Evolutionary conservation across 2,888 invertebrate species (phyloP).

Genomic region (Xiphydria camelus): DNA sequence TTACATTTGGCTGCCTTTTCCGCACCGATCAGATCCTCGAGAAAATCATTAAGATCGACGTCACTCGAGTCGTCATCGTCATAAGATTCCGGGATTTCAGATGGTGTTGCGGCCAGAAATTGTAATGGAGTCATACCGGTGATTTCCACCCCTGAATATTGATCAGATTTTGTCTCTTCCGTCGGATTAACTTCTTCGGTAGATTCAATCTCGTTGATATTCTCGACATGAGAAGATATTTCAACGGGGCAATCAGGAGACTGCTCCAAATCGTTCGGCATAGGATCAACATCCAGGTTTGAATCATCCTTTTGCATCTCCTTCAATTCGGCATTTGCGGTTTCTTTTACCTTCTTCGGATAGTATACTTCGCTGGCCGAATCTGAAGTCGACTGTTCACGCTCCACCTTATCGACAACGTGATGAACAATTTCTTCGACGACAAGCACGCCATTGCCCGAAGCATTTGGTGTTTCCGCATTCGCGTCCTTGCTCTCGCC

Average conservation of each 20-base stretch:
- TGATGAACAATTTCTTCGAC: slow-evolving; percentile 47
- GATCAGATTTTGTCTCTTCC: too few species aligned
- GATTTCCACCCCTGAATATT: too few species aligned
- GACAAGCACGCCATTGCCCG: slow-evolving; percentile 24
- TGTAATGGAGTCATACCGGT: too few species aligned
- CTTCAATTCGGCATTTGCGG: slow-evolving; percentile 23
- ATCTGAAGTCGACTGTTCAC: not conserved
- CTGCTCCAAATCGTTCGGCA: too few species aligned
- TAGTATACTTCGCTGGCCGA: slow-evolving; percentile 10
- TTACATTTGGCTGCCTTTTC: not conserved
- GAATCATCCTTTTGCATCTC: slow-evolving; percentile 9
- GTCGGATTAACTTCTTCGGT: not conserved
- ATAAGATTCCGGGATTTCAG: too few species aligned
- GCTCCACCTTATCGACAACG: slow-evolving; percentile 27
- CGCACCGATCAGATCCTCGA: not conserved
- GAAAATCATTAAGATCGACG: not conserved
- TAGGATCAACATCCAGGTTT: too few species aligned
- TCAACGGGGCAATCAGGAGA: too few species aligned
- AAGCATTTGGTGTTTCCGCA: too few species aligned
- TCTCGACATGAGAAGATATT: not conserved
- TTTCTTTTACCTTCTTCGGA: slow-evolving; percentile 33
- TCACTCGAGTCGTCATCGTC: too few species aligned
- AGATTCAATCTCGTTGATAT: not conserved
- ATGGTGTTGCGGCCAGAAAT: too few species aligned
- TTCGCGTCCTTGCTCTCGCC: too few species aligned